Base-by-base conservation (phyloP, 2,888 invertebrate genomes). In the Drosophila pegasa region DNA sequence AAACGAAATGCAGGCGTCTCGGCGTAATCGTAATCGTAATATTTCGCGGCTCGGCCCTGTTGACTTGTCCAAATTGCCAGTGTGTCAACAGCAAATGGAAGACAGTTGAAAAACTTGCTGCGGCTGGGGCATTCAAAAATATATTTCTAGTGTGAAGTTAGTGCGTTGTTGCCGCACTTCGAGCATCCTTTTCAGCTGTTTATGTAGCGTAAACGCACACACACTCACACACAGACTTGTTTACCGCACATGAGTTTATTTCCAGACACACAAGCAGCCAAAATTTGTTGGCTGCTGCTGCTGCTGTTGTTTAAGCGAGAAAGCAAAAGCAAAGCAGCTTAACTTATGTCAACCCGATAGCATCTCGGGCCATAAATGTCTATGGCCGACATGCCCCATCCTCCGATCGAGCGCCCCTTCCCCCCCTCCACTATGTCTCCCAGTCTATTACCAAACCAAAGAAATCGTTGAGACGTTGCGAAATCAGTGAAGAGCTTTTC, bases 61-160 rank as follows among this genome's bases (percentile, higher is more conserved):
- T 89, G 88, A 89, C 85, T 88, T 87, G 86, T 80, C 87, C 78
- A 87, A 90, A 90, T 90, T 89, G 90, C 87, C 86, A 86, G 87
- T 90, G 87, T 90, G 91, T 91, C 91, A 90, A 90, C 91, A 90
- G 87, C 78, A 88, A 91, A 91, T 91, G 81, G 84, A 76, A 85
- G 80, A 78, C 58, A 64, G 60, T 61, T 60, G 43, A 57, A 75
- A 82, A 84, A 72, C 66, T 86, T 80, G 56, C 74, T 78, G 83
- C 59, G 78, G 76, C 64, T 73, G 54, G 29, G 50, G 55, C 61
- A 68, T 82, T 83, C 69, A 78, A 82, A 75, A 78, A 75, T 80
- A 69, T 75, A 73, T 74, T 75, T 71, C 74, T 41, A 80, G 79
- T 66, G 35, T 48, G 55, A 79, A 79, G 75, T 72, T 74, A 82